Evolutionary conservation across 92 coral and sea anemone species (phyloP), one percentile per base, ranked within the genome.

Genomic region (Paragorgia papillata): DNA sequence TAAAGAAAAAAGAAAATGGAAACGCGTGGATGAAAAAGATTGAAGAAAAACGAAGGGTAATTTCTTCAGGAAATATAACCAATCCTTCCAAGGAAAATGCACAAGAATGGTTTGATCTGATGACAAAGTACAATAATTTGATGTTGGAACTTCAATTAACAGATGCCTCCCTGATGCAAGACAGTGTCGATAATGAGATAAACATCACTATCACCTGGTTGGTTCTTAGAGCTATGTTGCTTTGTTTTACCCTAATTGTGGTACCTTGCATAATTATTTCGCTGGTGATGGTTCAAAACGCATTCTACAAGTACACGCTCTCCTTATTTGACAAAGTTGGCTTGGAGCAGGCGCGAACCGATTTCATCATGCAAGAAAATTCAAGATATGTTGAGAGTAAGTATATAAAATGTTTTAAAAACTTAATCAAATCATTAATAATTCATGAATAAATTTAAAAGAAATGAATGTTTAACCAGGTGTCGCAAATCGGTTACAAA

Each of bases 271-370:
- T 69, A 17, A 31, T 69, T 9, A n/a, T 69, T 1, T 69, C 76
- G n/a, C 37, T 69, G 26, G 61, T 55, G n/a, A 48, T 15, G 7
- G 76, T 69, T 33, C 76, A 50, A 55, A 69, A 48, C 5, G 37
- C 39, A 3, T 69, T 69, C 46, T 69, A 69, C 18, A 27, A 69
- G 2, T 69, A 69, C 44, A 69, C 61, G 12, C 20, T 69, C 24
- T 50, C 76, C 32, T 21, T 69, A 22, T 48, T 48, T 33, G 61
- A 69, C 24, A 69, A 50, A 50, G 76, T 50, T 48, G 61, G 43
- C 31, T 55, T 69, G 61, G 76, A 48, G 53, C 76, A 69, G 50
- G 76, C n/a, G 27, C 54, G 76, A 69, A 69, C 76, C 48, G 76
- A 69, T 27, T 69, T 48, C 22, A 20, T 50, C 13, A 69, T 69